Evolutionary conservation across 2,113 vertebrate species (phyloP).

Genomic region (Cyrtonyx montezumae): DNA sequence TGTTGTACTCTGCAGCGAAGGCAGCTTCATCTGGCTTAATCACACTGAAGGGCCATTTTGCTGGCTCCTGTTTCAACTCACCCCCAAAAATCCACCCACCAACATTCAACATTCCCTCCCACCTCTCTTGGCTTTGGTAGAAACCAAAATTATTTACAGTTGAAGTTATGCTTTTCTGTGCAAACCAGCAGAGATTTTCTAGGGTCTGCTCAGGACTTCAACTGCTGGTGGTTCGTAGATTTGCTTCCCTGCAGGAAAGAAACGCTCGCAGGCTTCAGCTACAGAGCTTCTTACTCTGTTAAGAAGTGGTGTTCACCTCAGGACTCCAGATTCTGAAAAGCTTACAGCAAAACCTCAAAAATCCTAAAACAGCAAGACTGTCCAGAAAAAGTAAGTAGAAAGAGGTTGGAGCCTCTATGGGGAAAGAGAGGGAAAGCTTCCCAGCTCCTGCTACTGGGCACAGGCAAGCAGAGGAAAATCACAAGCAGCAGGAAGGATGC

Average conservation of each 20-base stretch:
- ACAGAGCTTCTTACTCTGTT: not conserved
- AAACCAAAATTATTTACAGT: not conserved
- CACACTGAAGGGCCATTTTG: not conserved
- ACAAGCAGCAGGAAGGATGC: not conserved
- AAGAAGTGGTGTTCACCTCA: not conserved
- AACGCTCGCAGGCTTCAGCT: not conserved
- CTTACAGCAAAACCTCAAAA: conserved; percentile 13
- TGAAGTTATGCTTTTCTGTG: not conserved
- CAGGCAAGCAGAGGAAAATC: not conserved
- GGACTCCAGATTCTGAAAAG: not conserved
- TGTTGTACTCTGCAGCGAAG: not conserved
- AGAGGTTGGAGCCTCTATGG: not conserved
- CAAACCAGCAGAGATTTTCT: not conserved
- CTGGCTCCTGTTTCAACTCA: not conserved
- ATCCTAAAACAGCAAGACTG: not conserved
- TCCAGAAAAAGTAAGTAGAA: not conserved
- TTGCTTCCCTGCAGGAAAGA: not conserved
- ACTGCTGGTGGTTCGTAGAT: not conserved
- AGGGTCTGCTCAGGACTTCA: not conserved
- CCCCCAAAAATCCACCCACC: not conserved
- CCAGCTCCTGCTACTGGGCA: not conserved
- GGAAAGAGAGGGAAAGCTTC: not conserved
- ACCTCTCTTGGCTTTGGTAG: not conserved
- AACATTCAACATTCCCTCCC: not conserved
- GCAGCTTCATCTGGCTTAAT: not conserved